These are phyloP conservation scores for Scaptodrosophila latifasciaeformis DNA, from an alignment of 2,888 invertebrate species.

Conservation along the genomic window DNA sequence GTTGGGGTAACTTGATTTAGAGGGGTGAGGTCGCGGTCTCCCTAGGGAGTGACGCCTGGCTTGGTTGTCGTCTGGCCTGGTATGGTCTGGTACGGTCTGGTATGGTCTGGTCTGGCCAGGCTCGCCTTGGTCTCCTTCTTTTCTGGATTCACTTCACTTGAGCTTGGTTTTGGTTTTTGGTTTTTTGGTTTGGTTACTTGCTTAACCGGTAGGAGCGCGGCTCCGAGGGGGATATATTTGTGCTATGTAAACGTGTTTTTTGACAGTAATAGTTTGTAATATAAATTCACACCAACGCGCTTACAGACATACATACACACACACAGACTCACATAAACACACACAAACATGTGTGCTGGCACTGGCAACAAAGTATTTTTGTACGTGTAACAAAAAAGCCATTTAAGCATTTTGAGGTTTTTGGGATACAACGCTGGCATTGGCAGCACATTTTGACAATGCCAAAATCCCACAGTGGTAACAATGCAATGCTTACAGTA, in stretches of 20 bases:
- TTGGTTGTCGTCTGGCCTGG: conserved; percentile 38
- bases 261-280: conserved; percentile 70
- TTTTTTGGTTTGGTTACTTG: too few species aligned
- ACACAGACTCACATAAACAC: not conserved
- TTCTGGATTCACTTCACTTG: too few species aligned
- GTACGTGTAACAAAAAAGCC: conserved; percentile 70
- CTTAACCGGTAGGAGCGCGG: not conserved
- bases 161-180: too few species aligned
- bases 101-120: too few species aligned
- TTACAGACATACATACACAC: conserved; percentile 20
- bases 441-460: too few species aligned
- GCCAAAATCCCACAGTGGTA: too few species aligned
- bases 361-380: conserved; percentile 64
- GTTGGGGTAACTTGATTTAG: not conserved
- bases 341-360: conserved; percentile 1
- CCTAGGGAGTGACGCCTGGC: conserved; percentile 21
- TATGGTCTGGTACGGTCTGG: too few species aligned
- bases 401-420: conserved; percentile 66
- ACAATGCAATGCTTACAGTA: too few species aligned
- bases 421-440: not conserved
- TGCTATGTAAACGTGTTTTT: conserved; percentile 70
- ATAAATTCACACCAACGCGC: conserved; percentile 64
- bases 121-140: too few species aligned
- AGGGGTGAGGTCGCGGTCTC: too few species aligned
- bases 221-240: conserved; percentile 41